These are phyloP conservation scores for Larimichthys polyactis DNA, from an alignment of 2,113 vertebrate species.

Conservation along the genomic window DNA sequence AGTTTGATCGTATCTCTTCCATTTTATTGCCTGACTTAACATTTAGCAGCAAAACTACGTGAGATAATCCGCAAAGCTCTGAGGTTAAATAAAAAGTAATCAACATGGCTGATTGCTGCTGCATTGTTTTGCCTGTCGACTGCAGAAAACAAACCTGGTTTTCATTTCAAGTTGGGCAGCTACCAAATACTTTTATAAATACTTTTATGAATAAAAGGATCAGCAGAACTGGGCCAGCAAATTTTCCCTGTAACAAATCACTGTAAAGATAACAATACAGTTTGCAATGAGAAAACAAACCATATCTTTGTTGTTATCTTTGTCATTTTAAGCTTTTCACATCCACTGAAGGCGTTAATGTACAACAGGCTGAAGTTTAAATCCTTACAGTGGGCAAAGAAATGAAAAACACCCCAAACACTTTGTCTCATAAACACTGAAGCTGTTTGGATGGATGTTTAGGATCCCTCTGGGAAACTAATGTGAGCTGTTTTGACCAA, in stretches of 20 bases:
- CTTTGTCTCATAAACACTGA: not conserved
- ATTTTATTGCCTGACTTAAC: not conserved
- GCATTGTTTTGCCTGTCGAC: not conserved
- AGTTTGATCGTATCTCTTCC: not conserved
- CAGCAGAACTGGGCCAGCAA: not conserved
- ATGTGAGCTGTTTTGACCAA: constrained; percentile 18
- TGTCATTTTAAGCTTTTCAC: not conserved
- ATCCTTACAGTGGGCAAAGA: not conserved
- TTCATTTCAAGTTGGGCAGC: constrained; percentile 24
- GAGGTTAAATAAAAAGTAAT: constrained; percentile 16
- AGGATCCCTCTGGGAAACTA: constrained; percentile 9
- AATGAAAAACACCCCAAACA: constrained; percentile 28
- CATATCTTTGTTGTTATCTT: too few species aligned
- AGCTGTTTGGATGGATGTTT: constrained; percentile 16
- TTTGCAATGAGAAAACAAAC: not conserved
- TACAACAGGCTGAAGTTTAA: not conserved
- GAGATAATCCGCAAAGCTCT: not conserved
- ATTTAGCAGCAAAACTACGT: not conserved
- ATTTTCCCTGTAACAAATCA: too few species aligned
- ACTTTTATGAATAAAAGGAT: not conserved
- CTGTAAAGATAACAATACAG: not conserved
- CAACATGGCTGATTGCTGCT: not conserved
- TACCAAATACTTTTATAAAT: not conserved
- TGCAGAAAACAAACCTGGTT: constrained; percentile 8
- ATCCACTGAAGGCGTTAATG: not conserved